A percentile compares a stretch with the other conserved stretches of the same genome.
phyloP scores from a whole-genome alignment of 1,140 invertebrate species.

The Cephus cinctus region DNA sequence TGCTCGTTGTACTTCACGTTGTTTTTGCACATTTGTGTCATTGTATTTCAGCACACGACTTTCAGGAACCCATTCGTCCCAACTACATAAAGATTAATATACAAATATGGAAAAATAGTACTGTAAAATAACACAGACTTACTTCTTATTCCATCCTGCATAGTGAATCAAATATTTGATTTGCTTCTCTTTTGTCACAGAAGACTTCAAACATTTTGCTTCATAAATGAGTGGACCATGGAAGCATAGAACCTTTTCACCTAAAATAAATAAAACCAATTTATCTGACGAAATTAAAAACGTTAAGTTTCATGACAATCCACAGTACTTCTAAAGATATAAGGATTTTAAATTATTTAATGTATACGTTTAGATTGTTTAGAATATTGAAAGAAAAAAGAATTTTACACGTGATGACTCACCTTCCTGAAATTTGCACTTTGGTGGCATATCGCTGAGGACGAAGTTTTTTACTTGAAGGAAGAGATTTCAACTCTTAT shows the following conservation, averaged over 20 bases:
- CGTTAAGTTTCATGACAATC: too few relatives aligned
- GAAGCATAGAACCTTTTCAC: constrained; percentile 94
- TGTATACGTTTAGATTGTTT: too few relatives aligned
- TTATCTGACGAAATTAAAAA: too few relatives aligned
- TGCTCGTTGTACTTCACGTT: constrained; percentile 85
- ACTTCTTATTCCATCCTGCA: constrained; percentile 98
- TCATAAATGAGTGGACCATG: constrained; percentile 94
- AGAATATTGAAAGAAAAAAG: too few relatives aligned
- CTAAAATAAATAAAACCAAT: constrained; percentile 61
- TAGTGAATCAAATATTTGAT: constrained; percentile 94
- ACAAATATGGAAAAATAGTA: constrained; percentile 4
- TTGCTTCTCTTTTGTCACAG: constrained; percentile 79
- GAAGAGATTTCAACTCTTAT: too few relatives aligned
- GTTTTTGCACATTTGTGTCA: constrained; percentile 85
- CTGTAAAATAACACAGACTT: constrained; percentile 40
- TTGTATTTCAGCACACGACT: constrained; percentile 90
- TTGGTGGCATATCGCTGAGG: constrained; percentile 49
- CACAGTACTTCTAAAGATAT: too few relatives aligned
- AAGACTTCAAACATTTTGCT: constrained; percentile 89
- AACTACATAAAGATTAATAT: constrained; percentile 64
- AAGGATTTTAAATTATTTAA: too few relatives aligned
- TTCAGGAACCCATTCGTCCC: constrained; percentile 98
- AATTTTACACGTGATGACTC: constrained; percentile 9
- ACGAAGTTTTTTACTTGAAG: too few relatives aligned
- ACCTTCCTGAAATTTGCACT: constrained; percentile 53